These are phyloP conservation scores for Halcyon malimbica DNA, from an alignment of 2,113 vertebrate species.

Conservation along the genomic window DNA sequence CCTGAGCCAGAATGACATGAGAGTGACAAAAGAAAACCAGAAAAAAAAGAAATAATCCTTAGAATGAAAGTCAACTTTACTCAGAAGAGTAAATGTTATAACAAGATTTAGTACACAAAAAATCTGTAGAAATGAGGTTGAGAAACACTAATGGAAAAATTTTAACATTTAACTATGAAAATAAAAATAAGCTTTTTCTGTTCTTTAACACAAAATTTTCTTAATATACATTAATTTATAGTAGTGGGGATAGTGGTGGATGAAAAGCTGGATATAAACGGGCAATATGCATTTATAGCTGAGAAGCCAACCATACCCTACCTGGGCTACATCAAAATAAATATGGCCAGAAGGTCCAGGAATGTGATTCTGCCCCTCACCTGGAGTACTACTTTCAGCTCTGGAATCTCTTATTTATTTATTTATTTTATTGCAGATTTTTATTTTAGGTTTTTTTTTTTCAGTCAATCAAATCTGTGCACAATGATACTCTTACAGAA, in stretches of 20 bases:
- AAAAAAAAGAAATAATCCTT: background rate
- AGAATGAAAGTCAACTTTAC: background rate
- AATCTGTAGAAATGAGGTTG: background rate
- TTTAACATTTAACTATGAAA: background rate
- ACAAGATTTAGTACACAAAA: background rate
- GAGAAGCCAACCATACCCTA: background rate
- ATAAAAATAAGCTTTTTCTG: background rate
- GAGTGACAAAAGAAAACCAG: background rate
- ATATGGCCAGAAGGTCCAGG: rapidly evolving
- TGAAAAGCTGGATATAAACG: background rate
- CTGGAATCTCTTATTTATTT: background rate
- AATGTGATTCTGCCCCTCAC: background rate
- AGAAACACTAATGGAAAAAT: background rate
- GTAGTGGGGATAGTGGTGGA: background rate
- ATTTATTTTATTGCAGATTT: too few species aligned
- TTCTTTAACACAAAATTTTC: background rate
- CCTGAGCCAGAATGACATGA: background rate
- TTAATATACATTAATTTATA: background rate
- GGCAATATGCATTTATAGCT: background rate
- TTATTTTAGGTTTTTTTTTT: too few species aligned
- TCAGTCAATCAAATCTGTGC: background rate
- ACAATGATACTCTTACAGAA: background rate
- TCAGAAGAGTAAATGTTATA: background rate
- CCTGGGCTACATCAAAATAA: background rate
- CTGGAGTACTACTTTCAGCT: background rate